phyloP scores from a whole-genome alignment of 2,888 invertebrate species.

The Cenopis cana region DNA sequence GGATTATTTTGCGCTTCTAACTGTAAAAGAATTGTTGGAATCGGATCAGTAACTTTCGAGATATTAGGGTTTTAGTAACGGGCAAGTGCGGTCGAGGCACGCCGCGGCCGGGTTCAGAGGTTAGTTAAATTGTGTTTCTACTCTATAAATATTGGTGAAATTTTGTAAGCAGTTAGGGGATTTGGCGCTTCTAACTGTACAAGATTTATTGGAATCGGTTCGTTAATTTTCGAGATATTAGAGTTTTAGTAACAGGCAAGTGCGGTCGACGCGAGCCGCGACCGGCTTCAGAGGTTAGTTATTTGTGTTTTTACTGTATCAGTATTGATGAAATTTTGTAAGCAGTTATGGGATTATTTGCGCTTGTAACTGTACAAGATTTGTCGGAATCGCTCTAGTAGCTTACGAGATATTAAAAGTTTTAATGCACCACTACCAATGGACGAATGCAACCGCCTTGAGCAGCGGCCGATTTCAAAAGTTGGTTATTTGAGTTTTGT shows the following conservation, averaged over 20 bases:
- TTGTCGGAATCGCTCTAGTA: background rate
- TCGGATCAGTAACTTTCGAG: background rate
- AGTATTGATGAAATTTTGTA: conserved; percentile 7
- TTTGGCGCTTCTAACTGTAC: too few species aligned
- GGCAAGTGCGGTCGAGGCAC: too few species aligned
- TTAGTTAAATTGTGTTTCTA: too few species aligned
- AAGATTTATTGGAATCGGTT: too few species aligned
- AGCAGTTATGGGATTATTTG: background rate
- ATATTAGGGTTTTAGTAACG: conserved; percentile 84
- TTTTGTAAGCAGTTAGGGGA: too few species aligned
- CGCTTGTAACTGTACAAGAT: background rate
- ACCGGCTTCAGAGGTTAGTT: conserved; percentile 95
- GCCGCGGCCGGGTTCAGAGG: too few species aligned
- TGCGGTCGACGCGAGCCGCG: conserved; percentile 97
- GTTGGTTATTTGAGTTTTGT: too few species aligned
- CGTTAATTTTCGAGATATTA: too few species aligned
- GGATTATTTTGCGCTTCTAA: background rate
- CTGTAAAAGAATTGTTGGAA: background rate
- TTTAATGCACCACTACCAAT: conserved; percentile 91
- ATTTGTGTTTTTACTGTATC: background rate
- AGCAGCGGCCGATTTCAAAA: too few species aligned
- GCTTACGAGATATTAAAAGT: conserved; percentile 61
- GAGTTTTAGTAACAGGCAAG: conserved; percentile 97
- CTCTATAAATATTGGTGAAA: too few species aligned
- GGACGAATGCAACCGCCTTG: conserved; percentile 98